Conservation (phyloP, 2,797 vertebrate species). For the Falco cherrug region DNA sequence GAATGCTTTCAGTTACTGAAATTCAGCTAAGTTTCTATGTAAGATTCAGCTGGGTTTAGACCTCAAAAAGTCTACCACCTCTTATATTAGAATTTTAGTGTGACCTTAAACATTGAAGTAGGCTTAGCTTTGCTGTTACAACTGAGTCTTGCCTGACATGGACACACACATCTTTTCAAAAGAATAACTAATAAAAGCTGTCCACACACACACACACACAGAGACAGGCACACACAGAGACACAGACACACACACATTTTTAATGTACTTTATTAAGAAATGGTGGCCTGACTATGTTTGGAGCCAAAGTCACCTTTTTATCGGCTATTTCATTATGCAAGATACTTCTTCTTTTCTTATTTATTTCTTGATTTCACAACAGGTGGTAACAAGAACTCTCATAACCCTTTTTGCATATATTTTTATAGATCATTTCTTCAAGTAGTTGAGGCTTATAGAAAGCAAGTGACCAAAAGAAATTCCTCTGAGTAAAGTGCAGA, state of each 20-base stretch:
- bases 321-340: not conserved
- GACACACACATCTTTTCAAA: not conserved
- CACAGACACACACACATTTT: not conserved
- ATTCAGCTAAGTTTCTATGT: not conserved
- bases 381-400: not conserved
- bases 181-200: not conserved
- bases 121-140: not conserved
- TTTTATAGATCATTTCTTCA: not conserved
- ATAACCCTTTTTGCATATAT: rapidly evolving
- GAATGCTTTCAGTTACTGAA: not conserved
- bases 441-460: not conserved
- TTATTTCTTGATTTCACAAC: not conserved
- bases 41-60: not conserved
- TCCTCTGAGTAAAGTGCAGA: not conserved
- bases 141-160: not conserved
- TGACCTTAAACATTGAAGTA: not conserved
- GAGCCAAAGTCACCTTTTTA: not conserved
- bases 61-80: not conserved
- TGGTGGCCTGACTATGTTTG: not conserved
- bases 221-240: too few relatives aligned
- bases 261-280: not conserved
- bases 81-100: not conserved
- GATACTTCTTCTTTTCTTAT: not conserved
- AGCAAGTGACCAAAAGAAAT: not conserved
- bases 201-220: too few relatives aligned